phyloP scores from a whole-genome alignment of 2,888 invertebrate species.

The Euplexia lucipara region DNA sequence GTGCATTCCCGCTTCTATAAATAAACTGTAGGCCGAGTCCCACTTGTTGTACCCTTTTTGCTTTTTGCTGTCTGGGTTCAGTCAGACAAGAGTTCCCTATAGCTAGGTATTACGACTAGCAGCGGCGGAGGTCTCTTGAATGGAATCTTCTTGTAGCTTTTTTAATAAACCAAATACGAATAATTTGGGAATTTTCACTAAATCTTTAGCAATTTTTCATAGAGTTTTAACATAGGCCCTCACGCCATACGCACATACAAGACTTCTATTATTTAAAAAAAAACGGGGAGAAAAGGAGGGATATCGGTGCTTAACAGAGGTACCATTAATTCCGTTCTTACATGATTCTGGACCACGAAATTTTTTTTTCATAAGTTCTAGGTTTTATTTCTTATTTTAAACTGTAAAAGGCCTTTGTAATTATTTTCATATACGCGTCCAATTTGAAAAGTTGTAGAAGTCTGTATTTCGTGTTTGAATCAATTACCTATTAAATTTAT shows the following conservation, averaged over 20 bases:
- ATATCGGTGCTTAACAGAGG: too few relatives aligned
- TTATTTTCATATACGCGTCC: background rate
- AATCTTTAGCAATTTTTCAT: too few relatives aligned
- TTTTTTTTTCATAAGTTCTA: too few relatives aligned
- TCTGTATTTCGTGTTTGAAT: background rate
- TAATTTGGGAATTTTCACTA: background rate
- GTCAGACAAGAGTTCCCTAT: constrained; percentile 20
- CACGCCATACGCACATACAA: too few relatives aligned
- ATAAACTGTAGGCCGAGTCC: constrained; percentile 55
- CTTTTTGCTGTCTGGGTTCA: constrained; percentile 51
- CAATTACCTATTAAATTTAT: too few relatives aligned
- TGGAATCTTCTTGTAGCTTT: constrained; percentile 3
- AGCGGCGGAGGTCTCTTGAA: background rate
- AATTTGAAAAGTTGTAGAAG: background rate
- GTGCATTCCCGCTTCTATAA: constrained; percentile 61
- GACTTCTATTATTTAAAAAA: too few relatives aligned
- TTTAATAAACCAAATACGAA: background rate
- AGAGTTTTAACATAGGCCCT: too few relatives aligned
- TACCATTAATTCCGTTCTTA: too few relatives aligned
- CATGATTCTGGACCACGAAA: too few relatives aligned
- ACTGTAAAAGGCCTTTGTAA: background rate
- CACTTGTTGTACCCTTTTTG: constrained; percentile 56
- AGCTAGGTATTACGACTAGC: constrained; percentile 28
- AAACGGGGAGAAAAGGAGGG: too few relatives aligned
- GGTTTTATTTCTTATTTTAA: too few relatives aligned